Percentiles rank a stretch among this genome's conserved stretches.
These are phyloP conservation scores for Leptopilina myrica DNA, from an alignment of 2,888 invertebrate species.

Conservation along the genomic window DNA sequence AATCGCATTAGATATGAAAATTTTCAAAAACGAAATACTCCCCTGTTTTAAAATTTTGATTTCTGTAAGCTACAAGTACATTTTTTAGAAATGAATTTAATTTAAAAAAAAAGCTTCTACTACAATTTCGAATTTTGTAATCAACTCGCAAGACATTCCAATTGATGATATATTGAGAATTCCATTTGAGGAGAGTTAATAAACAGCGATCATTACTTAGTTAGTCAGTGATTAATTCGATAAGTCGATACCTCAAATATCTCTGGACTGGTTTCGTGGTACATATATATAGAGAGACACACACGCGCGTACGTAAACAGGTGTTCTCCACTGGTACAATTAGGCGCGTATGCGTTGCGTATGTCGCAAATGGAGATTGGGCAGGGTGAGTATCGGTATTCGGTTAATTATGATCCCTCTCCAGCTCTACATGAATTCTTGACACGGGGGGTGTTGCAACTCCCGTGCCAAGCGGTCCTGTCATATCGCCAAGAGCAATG, in stretches of 20 bases:
- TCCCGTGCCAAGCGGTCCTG: conserved; percentile 74
- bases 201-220: conserved; percentile 32
- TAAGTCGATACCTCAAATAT: conserved; percentile 39
- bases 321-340: conserved; percentile 68
- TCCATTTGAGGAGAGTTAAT: conserved; percentile 26
- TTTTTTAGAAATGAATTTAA: too few species aligned
- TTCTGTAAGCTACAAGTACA: too few species aligned
- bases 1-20: too few species aligned
- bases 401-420: conserved; percentile 76
- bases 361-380: conserved; percentile 68
- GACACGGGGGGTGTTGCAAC: conserved; percentile 74
- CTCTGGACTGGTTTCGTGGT: conserved; percentile 29
- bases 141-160: background rate
- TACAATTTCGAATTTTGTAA: background rate
- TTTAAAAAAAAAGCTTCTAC: background rate
- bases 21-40: too few species aligned
- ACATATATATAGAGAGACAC: conserved; percentile 24
- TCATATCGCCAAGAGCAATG: conserved; percentile 74
- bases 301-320: conserved; percentile 59
- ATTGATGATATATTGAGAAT: background rate
- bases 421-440: conserved; percentile 75
- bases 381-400: conserved; percentile 75
- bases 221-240: conserved; percentile 40
- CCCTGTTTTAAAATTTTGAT: too few species aligned
- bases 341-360: conserved; percentile 68